These are phyloP conservation scores for Pangasius krempfi DNA, from an alignment of 2,797 vertebrate species.

Conservation along the genomic window DNA sequence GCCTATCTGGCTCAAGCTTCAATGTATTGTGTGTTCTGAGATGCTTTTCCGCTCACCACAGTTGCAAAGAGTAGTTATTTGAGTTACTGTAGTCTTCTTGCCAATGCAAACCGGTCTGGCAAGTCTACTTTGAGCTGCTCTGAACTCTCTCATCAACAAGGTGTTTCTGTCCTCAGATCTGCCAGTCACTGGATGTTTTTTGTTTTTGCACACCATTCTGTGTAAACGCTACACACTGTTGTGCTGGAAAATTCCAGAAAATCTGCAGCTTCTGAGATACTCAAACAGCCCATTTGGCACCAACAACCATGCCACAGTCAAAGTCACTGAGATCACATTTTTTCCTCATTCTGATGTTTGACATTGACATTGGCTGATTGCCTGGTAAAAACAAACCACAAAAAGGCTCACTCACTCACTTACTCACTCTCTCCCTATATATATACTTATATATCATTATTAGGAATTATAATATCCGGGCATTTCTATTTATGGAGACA, in stretches of 20 bases:
- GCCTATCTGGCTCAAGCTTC: background rate
- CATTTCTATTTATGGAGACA: constrained; percentile 29
- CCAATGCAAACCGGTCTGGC: background rate
- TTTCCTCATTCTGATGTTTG: too few relatives aligned
- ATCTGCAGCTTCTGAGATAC: background rate
- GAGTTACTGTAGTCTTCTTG: too few relatives aligned
- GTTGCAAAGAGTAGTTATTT: background rate
- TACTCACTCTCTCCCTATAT: too few relatives aligned
- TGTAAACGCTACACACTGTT: background rate
- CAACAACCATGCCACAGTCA: too few relatives aligned
- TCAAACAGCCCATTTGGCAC: too few relatives aligned
- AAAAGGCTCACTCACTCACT: too few relatives aligned
- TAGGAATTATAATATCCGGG: background rate
- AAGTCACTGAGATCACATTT: too few relatives aligned
- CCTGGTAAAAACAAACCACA: background rate
- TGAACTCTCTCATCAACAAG: background rate
- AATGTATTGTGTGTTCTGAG: background rate
- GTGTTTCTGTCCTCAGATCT: background rate
- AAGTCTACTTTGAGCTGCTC: background rate
- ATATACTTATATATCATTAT: background rate
- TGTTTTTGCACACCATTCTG: background rate
- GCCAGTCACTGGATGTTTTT: background rate
- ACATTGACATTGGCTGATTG: background rate
- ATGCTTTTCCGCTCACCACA: background rate
- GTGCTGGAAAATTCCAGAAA: background rate